Conservation (phyloP, 2,113 vertebrate genomes). For the Eurypyga helias region DNA sequence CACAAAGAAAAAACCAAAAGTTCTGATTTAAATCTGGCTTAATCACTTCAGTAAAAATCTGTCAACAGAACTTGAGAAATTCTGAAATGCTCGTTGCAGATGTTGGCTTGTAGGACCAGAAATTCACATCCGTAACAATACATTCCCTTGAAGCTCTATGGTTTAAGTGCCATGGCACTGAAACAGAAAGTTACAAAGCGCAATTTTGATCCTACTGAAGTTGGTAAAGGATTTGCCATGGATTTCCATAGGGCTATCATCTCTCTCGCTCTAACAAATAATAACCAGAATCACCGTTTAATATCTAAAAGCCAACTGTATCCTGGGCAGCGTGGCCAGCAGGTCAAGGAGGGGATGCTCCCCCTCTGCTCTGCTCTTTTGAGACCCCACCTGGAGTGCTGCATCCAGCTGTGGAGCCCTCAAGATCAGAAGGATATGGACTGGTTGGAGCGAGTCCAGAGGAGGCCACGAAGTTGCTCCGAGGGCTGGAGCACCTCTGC, state of each 20-base stretch:
- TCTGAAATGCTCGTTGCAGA: not conserved
- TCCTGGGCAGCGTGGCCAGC: too few species aligned
- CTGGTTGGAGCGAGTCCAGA: too few species aligned
- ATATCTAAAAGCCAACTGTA: too few species aligned
- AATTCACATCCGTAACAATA: not conserved
- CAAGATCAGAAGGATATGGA: too few species aligned
- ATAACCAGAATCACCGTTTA: not conserved
- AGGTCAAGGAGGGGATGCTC: too few species aligned
- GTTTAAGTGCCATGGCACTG: not conserved
- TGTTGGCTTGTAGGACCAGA: not conserved
- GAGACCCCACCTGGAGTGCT: too few species aligned
- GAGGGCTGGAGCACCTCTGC: too few species aligned
- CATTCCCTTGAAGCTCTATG: not conserved
- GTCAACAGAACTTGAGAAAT: not conserved
- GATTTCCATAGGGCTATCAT: not conserved
- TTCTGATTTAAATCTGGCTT: not conserved
- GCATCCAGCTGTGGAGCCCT: too few species aligned
- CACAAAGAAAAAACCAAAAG: not conserved
- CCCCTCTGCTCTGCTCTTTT: too few species aligned
- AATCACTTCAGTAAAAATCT: not conserved
- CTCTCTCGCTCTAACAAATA: not conserved
- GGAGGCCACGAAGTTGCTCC: too few species aligned
- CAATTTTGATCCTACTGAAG: not conserved
- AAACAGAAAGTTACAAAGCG: not conserved
- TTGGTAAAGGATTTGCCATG: not conserved